Conservation (phyloP, 2,797 vertebrate species). For the Calcarius lapponicus region DNA sequence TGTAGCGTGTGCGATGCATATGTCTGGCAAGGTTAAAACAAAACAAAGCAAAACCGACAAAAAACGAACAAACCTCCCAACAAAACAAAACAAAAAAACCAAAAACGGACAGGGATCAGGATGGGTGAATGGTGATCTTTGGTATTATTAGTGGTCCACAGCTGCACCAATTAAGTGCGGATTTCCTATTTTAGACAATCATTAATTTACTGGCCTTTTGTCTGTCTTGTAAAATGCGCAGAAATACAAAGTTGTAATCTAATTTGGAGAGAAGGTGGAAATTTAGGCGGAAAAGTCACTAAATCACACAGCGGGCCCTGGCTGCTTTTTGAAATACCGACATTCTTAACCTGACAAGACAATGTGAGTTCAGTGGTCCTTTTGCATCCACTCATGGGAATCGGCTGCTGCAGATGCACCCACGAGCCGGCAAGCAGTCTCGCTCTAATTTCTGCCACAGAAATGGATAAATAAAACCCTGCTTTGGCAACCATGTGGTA, state of each 20-base stretch:
- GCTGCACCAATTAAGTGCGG: constrained; percentile 4
- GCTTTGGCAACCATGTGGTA: background rate
- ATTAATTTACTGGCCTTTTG: background rate
- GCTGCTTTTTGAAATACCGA: background rate
- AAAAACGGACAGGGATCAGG: rapidly evolving
- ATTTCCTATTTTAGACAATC: constrained; percentile 24
- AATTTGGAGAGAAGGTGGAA: background rate
- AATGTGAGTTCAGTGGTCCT: background rate
- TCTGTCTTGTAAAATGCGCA: constrained; percentile 6
- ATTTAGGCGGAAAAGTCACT: background rate
- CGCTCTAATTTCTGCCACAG: background rate
- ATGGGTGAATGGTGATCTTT: background rate
- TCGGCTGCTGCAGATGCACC: background rate
- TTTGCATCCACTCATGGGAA: background rate
- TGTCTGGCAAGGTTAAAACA: background rate
- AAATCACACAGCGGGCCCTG: background rate
- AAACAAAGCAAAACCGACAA: background rate
- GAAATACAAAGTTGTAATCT: background rate
- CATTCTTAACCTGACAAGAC: background rate
- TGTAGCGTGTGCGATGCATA: too few relatives aligned
- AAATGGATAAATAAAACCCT: background rate
- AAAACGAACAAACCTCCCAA: background rate
- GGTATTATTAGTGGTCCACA: background rate
- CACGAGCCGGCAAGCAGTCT: background rate
- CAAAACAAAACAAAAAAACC: background rate